These are phyloP conservation scores for Brienomyrus longianalis DNA, from an alignment of 2,113 vertebrate species.

Conservation along the genomic window DNA sequence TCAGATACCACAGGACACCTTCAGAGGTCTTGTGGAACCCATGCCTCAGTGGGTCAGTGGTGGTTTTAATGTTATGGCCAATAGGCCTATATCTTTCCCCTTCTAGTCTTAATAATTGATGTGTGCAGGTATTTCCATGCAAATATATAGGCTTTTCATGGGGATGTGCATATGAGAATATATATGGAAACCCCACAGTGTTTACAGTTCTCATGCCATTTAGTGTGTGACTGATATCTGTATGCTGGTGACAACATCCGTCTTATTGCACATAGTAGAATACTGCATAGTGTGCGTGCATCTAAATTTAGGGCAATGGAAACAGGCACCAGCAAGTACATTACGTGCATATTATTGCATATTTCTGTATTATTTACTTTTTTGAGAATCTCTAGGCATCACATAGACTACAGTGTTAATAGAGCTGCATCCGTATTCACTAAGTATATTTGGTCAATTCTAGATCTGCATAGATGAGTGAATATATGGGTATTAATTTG, in stretches of 20 bases:
- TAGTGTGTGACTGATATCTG: neutral
- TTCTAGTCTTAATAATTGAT: neutral
- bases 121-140: neutral
- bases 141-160: neutral
- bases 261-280: neutral
- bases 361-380: neutral
- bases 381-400: neutral
- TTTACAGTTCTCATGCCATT: neutral
- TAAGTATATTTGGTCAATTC: constrained; percentile 9
- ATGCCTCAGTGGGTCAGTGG: neutral
- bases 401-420: neutral
- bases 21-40: neutral
- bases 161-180: neutral
- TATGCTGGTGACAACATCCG: neutral
- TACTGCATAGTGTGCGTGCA: neutral
- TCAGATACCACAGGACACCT: neutral
- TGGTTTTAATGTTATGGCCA: neutral
- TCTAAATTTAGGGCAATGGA: neutral
- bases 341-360: constrained; percentile 9
- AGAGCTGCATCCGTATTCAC: neutral
- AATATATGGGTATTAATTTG: neutral
- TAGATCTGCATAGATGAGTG: constrained; percentile 1
- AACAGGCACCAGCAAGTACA: neutral
- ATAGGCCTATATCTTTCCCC: neutral
- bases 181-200: neutral